Evolutionary conservation across 2,797 vertebrate genomes (phyloP).

Genomic region (Zenarchopterus dispar): DNA sequence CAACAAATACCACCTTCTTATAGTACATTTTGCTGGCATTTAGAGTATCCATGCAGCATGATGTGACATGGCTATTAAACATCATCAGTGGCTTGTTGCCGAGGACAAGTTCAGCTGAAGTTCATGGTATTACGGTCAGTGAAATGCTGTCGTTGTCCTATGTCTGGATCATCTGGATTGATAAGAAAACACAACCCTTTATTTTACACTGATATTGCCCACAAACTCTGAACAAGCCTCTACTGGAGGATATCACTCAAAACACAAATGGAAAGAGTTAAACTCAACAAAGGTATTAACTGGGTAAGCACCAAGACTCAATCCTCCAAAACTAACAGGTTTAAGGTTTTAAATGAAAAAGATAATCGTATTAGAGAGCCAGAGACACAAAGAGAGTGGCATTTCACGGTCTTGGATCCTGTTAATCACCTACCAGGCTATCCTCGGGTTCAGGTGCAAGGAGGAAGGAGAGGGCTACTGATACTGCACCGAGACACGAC

Average conservation of each 20-base stretch:
- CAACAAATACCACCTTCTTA: background rate
- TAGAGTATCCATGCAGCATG: constrained; percentile 9
- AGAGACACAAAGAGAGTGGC: constrained; percentile 66
- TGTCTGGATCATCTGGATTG: constrained; percentile 7
- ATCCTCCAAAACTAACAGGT: constrained; percentile 82
- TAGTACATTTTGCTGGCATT: constrained; percentile 15
- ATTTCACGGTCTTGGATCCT: constrained; percentile 68
- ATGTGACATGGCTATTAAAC: constrained; percentile 17
- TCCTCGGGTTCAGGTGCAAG: constrained; percentile 67
- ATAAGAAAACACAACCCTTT: background rate
- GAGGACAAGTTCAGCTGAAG: constrained; percentile 33
- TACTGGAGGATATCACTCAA: constrained; percentile 51
- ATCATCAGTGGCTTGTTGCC: constrained; percentile 20
- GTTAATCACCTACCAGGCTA: constrained; percentile 71
- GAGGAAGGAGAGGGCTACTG: constrained; percentile 14
- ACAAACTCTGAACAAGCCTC: constrained; percentile 17
- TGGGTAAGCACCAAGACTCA: constrained; percentile 74
- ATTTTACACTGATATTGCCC: constrained; percentile 10
- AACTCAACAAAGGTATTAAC: constrained; percentile 70
- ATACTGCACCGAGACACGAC: constrained; percentile 41
- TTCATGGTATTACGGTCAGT: constrained; percentile 21
- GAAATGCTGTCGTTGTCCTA: background rate
- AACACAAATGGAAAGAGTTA: constrained; percentile 61
- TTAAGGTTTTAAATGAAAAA: constrained; percentile 81
- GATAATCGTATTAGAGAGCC: constrained; percentile 79